Evolutionary conservation across 37 sponge, comb jelly and placozoan species (phyloP).

Genomic region (Hexactinellida sp.): DNA sequence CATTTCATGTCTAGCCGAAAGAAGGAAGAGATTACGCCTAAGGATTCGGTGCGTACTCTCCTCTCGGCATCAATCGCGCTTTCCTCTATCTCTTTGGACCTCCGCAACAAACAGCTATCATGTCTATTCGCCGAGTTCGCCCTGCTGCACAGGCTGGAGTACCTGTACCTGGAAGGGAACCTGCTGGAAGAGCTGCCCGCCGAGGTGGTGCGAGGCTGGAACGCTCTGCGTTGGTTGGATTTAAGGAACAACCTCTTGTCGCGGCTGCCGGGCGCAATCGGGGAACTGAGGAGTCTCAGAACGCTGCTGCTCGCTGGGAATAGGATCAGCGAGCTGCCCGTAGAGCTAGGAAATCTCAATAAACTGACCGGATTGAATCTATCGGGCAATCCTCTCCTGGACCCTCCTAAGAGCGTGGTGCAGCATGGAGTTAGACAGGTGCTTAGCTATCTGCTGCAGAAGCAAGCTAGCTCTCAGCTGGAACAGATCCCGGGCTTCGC

Average conservation of each 20-base stretch:
- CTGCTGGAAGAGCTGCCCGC: slow-evolving; percentile 35
- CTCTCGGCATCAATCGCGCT: neutral
- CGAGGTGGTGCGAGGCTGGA: slow-evolving; percentile 37
- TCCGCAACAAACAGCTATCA: neutral
- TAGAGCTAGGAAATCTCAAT: slow-evolving; percentile 41
- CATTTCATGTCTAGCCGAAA: neutral
- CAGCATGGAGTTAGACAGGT: slow-evolving; percentile 36
- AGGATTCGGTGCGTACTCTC: neutral
- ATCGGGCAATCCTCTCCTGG: slow-evolving; percentile 43
- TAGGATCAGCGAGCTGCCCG: slow-evolving; percentile 37
- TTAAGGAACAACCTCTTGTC: slow-evolving; percentile 56
- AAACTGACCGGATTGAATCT: slow-evolving; percentile 50
- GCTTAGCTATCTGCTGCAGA: neutral
- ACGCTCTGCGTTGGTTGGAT: slow-evolving; percentile 58
- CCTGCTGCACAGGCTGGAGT: slow-evolving; percentile 25
- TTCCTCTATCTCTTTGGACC: neutral
- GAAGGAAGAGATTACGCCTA: neutral
- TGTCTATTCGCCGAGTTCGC: neutral
- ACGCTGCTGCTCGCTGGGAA: slow-evolving; percentile 67
- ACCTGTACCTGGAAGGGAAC: slow-evolving; percentile 73
- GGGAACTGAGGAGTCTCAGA: slow-evolving; percentile 28
- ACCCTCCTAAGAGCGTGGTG: slow-evolving; percentile 45
- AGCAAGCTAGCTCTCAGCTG: neutral
- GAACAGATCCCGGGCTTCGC: neutral
- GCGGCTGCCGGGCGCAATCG: slow-evolving; percentile 36